phyloP scores from a whole-genome alignment of 2,113 vertebrate species.

The Heterotilapia buettikoferi region DNA sequence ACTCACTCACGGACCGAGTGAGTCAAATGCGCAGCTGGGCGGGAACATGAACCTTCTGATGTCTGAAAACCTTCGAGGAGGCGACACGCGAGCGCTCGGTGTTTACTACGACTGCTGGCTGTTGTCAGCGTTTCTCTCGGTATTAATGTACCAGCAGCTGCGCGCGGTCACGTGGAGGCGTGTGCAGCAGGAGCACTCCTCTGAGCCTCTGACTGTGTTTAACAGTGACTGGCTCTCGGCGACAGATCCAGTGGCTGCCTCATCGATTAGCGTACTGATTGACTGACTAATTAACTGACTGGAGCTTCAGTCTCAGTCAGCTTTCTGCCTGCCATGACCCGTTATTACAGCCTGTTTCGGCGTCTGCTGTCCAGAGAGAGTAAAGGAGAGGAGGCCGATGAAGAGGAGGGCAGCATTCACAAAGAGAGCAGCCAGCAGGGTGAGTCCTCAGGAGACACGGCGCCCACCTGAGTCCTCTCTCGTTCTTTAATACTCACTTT shows the following conservation, averaged over 20 bases:
- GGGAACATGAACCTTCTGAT: not conserved
- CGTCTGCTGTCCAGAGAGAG: conserved; percentile 33
- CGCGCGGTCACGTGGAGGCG: not conserved
- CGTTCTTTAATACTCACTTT: not conserved
- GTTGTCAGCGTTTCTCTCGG: not conserved
- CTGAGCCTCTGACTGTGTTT: not conserved
- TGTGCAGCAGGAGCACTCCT: not conserved
- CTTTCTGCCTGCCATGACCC: conserved; percentile 16
- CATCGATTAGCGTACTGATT: not conserved
- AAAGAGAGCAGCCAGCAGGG: conserved; percentile 28
- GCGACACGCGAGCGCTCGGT: not conserved
- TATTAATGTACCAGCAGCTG: not conserved
- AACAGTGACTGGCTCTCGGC: not conserved
- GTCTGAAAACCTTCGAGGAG: not conserved
- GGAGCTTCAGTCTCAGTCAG: not conserved
- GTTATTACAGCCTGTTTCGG: conserved; percentile 41
- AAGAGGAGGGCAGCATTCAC: conserved; percentile 6
- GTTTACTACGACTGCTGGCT: not conserved
- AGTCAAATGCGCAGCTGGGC: not conserved
- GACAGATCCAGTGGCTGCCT: not conserved
- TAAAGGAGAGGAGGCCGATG: not conserved
- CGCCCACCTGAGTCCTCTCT: not conserved
- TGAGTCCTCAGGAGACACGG: conserved; percentile 13
- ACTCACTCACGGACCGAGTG: not conserved
- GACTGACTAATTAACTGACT: not conserved